These are phyloP conservation scores for Cyanistes caeruleus DNA, from an alignment of 2,113 vertebrate genomes.

Conservation along the genomic window DNA sequence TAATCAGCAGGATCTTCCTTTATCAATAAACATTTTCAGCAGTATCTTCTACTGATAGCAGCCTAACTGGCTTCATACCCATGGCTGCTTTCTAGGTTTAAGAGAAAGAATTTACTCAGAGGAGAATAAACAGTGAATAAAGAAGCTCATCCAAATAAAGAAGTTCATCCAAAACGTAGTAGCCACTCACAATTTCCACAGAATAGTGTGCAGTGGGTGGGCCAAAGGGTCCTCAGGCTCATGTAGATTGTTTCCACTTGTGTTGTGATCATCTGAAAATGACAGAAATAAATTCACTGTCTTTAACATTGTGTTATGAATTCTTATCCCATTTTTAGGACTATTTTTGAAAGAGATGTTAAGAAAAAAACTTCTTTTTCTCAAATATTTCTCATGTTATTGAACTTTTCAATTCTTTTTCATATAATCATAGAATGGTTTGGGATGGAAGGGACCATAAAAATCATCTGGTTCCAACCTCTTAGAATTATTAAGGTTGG, in stretches of 20 bases:
- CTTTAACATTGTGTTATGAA: background rate
- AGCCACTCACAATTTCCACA: background rate
- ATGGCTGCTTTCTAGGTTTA: background rate
- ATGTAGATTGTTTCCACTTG: background rate
- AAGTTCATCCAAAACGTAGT: background rate
- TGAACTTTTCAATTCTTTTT: background rate
- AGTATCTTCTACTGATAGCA: background rate
- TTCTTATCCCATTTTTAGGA: background rate
- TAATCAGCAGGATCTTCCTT: background rate
- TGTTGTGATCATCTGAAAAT: background rate
- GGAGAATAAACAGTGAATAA: background rate
- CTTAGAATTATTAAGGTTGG: background rate
- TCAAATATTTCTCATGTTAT: background rate
- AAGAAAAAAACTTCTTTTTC: background rate
- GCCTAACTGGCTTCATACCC: background rate
- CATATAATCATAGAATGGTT: background rate
- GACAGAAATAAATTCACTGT: background rate
- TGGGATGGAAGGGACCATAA: background rate
- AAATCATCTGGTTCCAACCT: background rate
- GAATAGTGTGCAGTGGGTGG: background rate
- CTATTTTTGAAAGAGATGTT: background rate
- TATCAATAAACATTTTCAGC: background rate
- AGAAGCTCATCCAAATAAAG: background rate
- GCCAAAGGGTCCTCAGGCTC: background rate
- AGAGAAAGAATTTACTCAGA: background rate